A percentile compares a stretch with the other conserved stretches of the same genome.
Evolutionary conservation across 2,797 vertebrate genomes (phyloP).

Genomic region (Decapterus maruadsi): DNA sequence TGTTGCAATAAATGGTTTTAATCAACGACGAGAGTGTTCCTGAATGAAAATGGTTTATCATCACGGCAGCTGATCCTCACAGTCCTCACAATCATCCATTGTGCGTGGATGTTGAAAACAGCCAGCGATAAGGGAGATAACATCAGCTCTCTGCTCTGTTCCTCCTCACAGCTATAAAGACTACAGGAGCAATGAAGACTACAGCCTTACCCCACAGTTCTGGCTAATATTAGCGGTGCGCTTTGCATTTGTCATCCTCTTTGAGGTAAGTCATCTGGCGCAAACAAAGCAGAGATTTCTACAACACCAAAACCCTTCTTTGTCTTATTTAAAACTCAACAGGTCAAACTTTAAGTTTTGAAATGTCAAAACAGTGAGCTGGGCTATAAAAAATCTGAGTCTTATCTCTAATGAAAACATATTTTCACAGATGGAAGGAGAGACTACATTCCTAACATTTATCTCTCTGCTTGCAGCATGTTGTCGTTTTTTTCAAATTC

Average conservation of each 20-base stretch:
- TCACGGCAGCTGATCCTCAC: not conserved
- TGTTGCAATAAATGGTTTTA: too few relatives aligned
- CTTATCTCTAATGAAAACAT: not conserved
- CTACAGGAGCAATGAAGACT: conserved; percentile 87
- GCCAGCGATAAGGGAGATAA: not conserved
- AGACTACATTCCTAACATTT: conserved; percentile 28
- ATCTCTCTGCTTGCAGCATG: conserved; percentile 85
- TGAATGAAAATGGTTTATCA: not conserved
- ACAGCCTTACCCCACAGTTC: conserved; percentile 88
- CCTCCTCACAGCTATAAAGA: conserved; percentile 89
- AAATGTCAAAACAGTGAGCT: not conserved
- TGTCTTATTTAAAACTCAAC: not conserved
- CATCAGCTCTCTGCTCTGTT: conserved; percentile 5
- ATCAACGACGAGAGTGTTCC: too few relatives aligned
- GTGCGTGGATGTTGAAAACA: conserved; percentile 5
- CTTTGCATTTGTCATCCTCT: conserved; percentile 93
- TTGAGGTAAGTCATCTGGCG: conserved; percentile 86
- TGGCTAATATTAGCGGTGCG: conserved; percentile 94
- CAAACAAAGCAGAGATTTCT: not conserved
- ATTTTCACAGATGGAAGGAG: not conserved
- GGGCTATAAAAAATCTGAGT: not conserved
- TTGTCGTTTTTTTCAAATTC: conserved; percentile 92
- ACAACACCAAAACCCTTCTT: not conserved
- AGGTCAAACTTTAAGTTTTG: not conserved
- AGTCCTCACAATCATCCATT: not conserved